Conservation (phyloP, 2,888 invertebrate species). For the Pyralis farinalis region DNA sequence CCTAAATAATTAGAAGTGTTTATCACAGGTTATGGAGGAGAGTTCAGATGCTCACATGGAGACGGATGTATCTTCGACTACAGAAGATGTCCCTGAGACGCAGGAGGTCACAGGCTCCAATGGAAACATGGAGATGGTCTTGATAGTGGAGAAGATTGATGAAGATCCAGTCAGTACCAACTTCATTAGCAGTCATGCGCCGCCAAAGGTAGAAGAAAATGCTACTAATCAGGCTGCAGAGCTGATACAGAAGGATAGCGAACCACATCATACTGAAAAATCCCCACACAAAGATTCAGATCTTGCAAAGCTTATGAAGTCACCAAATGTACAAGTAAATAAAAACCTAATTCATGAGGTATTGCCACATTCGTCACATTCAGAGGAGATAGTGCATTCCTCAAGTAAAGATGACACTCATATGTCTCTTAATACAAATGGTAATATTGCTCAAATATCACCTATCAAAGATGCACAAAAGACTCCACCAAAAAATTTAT, state of each 20-base stretch:
- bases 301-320: too few relatives aligned
- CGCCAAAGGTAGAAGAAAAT: constrained; percentile 4
- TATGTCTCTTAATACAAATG: not conserved
- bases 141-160: constrained; percentile 55
- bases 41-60: constrained; percentile 61
- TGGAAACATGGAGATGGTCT: constrained; percentile 55
- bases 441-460: too few relatives aligned
- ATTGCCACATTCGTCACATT: not conserved
- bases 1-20: constrained; percentile 43
- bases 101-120: constrained; percentile 48
- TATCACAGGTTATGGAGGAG: constrained; percentile 65
- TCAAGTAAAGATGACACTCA: constrained; percentile 25
- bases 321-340: too few relatives aligned
- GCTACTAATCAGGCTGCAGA: constrained; percentile 5
- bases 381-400: constrained; percentile 33
- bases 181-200: not conserved
- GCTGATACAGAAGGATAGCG: constrained; percentile 1
- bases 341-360: too few relatives aligned
- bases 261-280: constrained; percentile 7
- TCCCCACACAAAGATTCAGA: constrained; percentile 22
- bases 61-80: constrained; percentile 66
- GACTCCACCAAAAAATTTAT: not conserved
- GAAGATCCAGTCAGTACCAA: constrained; percentile 34
- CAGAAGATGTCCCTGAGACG: constrained; percentile 50
- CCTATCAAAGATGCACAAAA: constrained; percentile 1